Conservation (phyloP, 2,113 vertebrate genomes). For the Macquaria australasica region DNA sequence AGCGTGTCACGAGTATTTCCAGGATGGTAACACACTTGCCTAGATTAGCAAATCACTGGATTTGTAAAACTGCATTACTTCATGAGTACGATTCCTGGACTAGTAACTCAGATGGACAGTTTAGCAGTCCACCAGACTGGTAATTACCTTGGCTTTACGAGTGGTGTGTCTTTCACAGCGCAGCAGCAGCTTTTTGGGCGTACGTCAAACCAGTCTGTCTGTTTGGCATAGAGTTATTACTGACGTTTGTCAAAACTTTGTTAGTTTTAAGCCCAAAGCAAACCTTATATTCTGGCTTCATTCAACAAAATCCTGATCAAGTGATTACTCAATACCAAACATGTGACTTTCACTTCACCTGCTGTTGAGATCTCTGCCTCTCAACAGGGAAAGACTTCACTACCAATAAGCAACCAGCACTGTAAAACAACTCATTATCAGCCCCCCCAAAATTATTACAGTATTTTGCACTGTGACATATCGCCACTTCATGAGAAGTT, state of each 20-base stretch:
- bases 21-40: background rate
- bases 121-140: background rate
- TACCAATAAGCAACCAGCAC: background rate
- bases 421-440: background rate
- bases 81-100: background rate
- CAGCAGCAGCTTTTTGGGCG: background rate
- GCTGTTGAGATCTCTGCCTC: background rate
- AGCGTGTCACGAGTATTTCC: background rate
- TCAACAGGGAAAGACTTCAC: background rate
- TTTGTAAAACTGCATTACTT: background rate
- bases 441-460: background rate
- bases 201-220: background rate
- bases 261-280: background rate
- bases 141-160: background rate
- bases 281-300: background rate
- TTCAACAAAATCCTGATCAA: background rate
- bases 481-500: background rate
- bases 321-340: background rate
- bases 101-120: background rate
- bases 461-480: background rate
- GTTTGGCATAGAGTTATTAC: too few relatives aligned
- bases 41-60: background rate
- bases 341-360: background rate
- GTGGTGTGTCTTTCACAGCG: background rate
- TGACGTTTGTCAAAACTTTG: too few relatives aligned